Base-by-base conservation (phyloP, 92 coral and sea anemone genomes). In the Virgularia gustaviana region DNA sequence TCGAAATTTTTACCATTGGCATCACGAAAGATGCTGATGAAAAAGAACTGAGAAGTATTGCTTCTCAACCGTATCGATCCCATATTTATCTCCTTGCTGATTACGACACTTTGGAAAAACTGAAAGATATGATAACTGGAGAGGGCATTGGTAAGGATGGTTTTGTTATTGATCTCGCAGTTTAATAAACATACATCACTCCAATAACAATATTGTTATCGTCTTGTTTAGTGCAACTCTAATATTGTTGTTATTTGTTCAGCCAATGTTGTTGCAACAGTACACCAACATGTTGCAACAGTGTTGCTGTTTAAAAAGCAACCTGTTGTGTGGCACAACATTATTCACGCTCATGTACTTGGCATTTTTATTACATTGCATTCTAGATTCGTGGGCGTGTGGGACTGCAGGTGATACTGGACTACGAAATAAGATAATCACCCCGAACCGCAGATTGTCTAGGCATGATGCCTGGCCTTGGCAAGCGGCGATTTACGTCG, bases 381-480 rank as follows among this genome's bases (percentile, higher is more conserved):
- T 56, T 64, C 39, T 34, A 94, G 99, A 94, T 78, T 77, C 81
- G 77, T 78, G 86, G 70, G 90, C 82, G 32, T 94, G 99, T 49
- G 99, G 99, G 10, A 78, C 76, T 11, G 99, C 99, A 0, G 99
- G 99, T 13, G 90, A 89, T 63, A 94, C 96, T 0, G 86, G 86
- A 62, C 75, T 87, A 6, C 82, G 96, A 59, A 81, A 73, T 2
- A 49, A 23, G 38, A 18, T 63, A 0, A 80, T 75, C 30, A 73
- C 71, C 44, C 88, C 81, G 22, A 83, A 84, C 35, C 86, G 85
- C 20, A 55, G 34, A 7, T 55, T 55, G 29, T 60, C 96, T 0
- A 89, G 85, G 72, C 70, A 83, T 10, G 99, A 96, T 3, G 99
- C 99, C 65, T 94, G 99, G 99, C 99, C 99, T 18, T 94, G 99